Evolutionary conservation across 2,797 vertebrate species (phyloP).

Genomic region (Sebastes flavidus): DNA sequence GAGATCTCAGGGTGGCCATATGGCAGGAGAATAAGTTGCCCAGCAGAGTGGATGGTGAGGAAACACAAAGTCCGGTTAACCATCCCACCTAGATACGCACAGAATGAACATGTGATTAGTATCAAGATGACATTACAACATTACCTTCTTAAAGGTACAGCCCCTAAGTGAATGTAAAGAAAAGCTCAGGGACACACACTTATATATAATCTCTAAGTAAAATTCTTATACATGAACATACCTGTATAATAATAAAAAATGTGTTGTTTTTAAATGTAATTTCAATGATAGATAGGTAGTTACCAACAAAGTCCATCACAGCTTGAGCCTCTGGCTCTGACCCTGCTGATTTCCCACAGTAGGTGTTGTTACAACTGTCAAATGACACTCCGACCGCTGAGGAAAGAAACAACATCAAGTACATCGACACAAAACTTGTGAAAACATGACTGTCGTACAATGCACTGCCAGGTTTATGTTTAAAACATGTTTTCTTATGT

Average conservation of each 20-base stretch:
- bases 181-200: neutral
- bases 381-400: slow-evolving; percentile 77
- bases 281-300: neutral
- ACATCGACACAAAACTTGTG: neutral
- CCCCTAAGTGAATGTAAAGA: neutral
- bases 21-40: slow-evolving; percentile 81
- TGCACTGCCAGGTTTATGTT: neutral
- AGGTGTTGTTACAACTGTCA: slow-evolving; percentile 69
- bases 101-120: neutral
- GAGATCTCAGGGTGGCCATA: slow-evolving; percentile 80
- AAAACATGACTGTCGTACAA: neutral
- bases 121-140: neutral
- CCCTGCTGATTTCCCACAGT: slow-evolving; percentile 73
- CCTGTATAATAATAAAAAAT: neutral
- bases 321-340: slow-evolving; percentile 82
- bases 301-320: slow-evolving; percentile 72
- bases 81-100: slow-evolving; percentile 35
- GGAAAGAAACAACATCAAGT: neutral
- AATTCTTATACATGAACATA: neutral
- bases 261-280: neutral
- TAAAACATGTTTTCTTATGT: neutral
- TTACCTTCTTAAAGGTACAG: neutral
- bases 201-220: neutral
- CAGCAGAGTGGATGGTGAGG: slow-evolving; percentile 83
- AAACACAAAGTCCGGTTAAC: slow-evolving; percentile 76